Evolutionary conservation across 2,113 vertebrate genomes (phyloP).

Genomic region (Microtus oregoni): DNA sequence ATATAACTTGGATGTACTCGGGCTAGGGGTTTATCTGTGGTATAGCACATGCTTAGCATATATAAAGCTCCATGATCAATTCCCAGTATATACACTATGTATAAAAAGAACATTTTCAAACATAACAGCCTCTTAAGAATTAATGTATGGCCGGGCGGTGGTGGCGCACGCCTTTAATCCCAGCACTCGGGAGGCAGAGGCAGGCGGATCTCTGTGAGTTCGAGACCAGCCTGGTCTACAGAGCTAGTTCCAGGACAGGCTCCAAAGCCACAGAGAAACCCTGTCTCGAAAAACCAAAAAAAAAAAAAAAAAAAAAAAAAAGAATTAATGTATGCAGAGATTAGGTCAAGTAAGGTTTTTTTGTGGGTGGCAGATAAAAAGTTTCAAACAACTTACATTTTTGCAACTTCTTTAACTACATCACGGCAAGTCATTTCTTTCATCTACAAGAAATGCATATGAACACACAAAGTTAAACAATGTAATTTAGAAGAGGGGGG

Average conservation of each 20-base stretch:
- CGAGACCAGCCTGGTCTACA: too few species aligned
- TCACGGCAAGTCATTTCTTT: conserved; percentile 98
- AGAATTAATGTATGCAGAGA: conserved; percentile 8
- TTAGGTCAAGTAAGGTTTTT: not conserved
- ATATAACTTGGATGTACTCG: not conserved
- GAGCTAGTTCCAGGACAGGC: too few species aligned
- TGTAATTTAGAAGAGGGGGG: not conserved
- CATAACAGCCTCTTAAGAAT: conserved; percentile 15
- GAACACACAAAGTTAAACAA: not conserved
- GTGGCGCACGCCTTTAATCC: too few species aligned
- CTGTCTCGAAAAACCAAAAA: too few species aligned
- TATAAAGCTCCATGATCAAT: not conserved
- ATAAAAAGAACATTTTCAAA: not conserved
- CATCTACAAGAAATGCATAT: conserved; percentile 88
- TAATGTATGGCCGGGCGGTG: too few species aligned
- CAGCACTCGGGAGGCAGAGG: too few species aligned
- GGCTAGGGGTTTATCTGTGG: not conserved
- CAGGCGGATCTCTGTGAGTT: too few species aligned
- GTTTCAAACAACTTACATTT: conserved; percentile 93
- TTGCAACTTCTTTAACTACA: conserved; percentile 98
- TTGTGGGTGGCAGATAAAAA: not conserved
- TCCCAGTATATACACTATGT: not conserved
- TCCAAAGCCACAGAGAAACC: too few species aligned
- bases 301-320: too few species aligned
- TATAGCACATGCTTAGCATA: not conserved